A percentile compares a stretch with the other conserved stretches of the same genome.
Evolutionary conservation across 1,140 invertebrate species (phyloP).

Genomic region (Conopomorpha cramerella): DNA sequence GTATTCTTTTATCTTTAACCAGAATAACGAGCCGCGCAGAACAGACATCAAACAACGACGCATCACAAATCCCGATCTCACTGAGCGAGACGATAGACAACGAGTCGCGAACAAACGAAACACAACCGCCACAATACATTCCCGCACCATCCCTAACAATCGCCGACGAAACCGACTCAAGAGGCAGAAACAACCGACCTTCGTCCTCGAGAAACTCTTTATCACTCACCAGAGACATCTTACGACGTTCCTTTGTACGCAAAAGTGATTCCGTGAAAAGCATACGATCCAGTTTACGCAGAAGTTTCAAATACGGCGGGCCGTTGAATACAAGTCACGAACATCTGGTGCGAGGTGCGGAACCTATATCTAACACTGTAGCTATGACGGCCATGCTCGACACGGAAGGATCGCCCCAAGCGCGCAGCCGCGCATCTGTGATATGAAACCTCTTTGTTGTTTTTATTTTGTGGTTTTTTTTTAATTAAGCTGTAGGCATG

Average conservation of each 20-base stretch:
- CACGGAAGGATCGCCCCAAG: constrained; percentile 9
- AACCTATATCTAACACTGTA: constrained; percentile 45
- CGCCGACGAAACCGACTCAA: constrained; percentile 23
- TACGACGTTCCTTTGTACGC: constrained; percentile 36
- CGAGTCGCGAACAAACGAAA: constrained; percentile 9
- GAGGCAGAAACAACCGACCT: constrained; percentile 9
- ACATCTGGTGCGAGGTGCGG: constrained; percentile 34
- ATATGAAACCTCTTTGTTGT: constrained; percentile 20
- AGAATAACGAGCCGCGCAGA: constrained; percentile 32
- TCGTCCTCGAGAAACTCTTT: constrained; percentile 25
- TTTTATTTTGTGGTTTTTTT: too few species aligned
- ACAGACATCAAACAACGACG: constrained; percentile 13
- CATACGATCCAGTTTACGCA: constrained; percentile 37
- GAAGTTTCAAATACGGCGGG: constrained; percentile 40
- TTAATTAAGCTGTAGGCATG: too few species aligned
- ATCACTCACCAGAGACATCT: constrained; percentile 28
- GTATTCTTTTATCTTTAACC: constrained; percentile 9
- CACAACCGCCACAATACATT: constrained; percentile 24
- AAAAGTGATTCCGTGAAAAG: constrained; percentile 43
- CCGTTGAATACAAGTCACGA: constrained; percentile 36
- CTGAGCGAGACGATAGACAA: constrained; percentile 45
- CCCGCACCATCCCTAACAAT: constrained; percentile 19
- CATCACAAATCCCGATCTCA: constrained; percentile 39
- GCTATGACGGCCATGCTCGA: constrained; percentile 32
- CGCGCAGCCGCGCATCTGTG: constrained; percentile 34